These are phyloP conservation scores for Falco rusticolus DNA, from an alignment of 2,797 vertebrate species.

Conservation along the genomic window DNA sequence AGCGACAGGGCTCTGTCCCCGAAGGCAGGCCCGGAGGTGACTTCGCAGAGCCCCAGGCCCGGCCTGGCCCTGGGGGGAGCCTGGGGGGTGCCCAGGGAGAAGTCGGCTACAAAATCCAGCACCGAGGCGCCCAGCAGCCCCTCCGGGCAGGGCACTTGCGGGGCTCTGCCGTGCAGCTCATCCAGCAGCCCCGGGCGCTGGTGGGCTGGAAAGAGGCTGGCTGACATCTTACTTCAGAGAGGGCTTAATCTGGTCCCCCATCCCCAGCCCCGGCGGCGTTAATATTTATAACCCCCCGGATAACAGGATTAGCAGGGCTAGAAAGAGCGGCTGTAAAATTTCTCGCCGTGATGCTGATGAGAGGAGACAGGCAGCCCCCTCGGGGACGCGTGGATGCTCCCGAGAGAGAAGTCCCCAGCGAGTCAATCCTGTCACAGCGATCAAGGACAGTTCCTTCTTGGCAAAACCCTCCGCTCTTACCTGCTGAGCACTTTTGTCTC, in stretches of 20 bases:
- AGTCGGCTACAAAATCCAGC: constrained; percentile 80
- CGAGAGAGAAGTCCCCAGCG: constrained; percentile 48
- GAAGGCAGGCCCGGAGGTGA: constrained; percentile 59
- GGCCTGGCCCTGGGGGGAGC: background rate
- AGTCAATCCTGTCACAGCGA: constrained; percentile 77
- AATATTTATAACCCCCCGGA: constrained; percentile 65
- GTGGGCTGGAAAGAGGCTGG: background rate
- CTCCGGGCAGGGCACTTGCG: constrained; percentile 74
- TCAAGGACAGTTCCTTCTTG: constrained; percentile 87
- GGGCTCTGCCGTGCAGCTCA: constrained; percentile 21
- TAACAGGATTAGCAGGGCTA: constrained; percentile 72
- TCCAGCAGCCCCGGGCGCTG: background rate
- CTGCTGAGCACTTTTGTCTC: constrained; percentile 72
- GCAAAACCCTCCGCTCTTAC: constrained; percentile 80
- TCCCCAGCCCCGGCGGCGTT: background rate
- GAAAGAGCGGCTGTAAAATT: constrained; percentile 42
- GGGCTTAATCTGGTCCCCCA: constrained; percentile 9
- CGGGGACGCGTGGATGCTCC: constrained; percentile 65
- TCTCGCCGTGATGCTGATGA: constrained; percentile 72
- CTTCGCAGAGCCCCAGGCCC: constrained; percentile 59
- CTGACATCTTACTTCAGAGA: constrained; percentile 32
- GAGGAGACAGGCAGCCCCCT: constrained; percentile 63
- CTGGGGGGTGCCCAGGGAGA: constrained; percentile 74
- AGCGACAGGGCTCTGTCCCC: constrained; percentile 34
- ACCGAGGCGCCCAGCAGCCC: constrained; percentile 8